Evolutionary conservation across 2,888 invertebrate genomes (phyloP).

Genomic region (Lysandra bellargus): DNA sequence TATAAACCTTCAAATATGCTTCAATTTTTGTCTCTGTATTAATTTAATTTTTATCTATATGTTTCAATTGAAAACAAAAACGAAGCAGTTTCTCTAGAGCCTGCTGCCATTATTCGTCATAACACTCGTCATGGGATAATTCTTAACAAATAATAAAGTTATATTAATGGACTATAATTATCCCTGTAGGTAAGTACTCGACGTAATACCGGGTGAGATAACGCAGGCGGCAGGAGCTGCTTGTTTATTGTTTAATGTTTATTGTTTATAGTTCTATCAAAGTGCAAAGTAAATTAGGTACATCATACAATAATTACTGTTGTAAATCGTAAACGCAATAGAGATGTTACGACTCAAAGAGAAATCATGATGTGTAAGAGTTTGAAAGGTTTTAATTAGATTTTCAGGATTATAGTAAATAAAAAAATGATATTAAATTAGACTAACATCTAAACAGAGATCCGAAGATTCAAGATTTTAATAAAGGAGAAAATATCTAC

Average conservation of each 20-base stretch:
- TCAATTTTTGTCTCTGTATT: not conserved
- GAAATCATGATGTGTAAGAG: too few species aligned
- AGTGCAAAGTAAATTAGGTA: not conserved
- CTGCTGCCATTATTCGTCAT: not conserved
- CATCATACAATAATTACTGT: not conserved
- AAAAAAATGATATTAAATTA: too few species aligned
- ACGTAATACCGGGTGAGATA: not conserved
- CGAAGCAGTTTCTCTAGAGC: not conserved
- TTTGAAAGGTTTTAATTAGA: too few species aligned
- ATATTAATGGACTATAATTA: not conserved
- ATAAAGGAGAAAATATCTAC: too few species aligned
- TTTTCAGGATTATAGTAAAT: too few species aligned
- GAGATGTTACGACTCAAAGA: not conserved
- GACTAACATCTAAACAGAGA: too few species aligned
- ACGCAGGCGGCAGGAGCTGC: not conserved
- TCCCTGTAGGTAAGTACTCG: not conserved
- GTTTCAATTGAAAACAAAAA: not conserved
- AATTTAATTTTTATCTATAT: too few species aligned
- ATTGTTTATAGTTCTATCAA: conserved; percentile 6
- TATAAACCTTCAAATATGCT: not conserved
- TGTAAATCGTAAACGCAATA: not conserved
- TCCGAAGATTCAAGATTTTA: too few species aligned
- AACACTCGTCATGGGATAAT: not conserved
- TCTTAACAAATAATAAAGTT: not conserved
- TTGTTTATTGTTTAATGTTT: conserved; percentile 1